Evolutionary conservation across 2,888 invertebrate genomes (phyloP).

Genomic region (Acanthosoma haemorrhoidale): DNA sequence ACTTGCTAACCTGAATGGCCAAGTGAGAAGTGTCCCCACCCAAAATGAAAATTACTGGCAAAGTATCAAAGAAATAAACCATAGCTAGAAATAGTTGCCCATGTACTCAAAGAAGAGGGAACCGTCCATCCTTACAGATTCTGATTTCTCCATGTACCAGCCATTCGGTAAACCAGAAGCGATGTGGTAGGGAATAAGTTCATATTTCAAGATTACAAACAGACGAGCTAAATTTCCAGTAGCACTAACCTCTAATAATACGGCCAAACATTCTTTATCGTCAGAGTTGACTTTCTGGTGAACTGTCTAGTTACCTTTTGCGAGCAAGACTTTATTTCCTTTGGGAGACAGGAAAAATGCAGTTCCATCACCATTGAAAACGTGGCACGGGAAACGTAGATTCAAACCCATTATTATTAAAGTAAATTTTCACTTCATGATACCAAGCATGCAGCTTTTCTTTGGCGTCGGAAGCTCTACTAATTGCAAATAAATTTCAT

Average conservation of each 20-base stretch:
- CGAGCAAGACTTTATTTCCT: constrained; percentile 43
- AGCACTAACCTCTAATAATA: constrained; percentile 43
- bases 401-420: too few species aligned
- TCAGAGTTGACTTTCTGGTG: constrained; percentile 42
- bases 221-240: constrained; percentile 39
- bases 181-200: constrained; percentile 36
- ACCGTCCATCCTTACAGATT: constrained; percentile 39
- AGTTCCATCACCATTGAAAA: constrained; percentile 46
- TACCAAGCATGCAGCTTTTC: too few species aligned
- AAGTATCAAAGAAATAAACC: constrained; percentile 39
- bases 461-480: too few species aligned
- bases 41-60: constrained; percentile 40
- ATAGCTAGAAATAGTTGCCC: constrained; percentile 38
- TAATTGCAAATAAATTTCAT: too few species aligned
- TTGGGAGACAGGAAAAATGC: constrained; percentile 44
- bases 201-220: constrained; percentile 37
- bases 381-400: constrained; percentile 41
- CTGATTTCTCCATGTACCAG: constrained; percentile 39
- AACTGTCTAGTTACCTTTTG: constrained; percentile 43
- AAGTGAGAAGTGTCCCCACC: constrained; percentile 42
- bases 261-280: constrained; percentile 43
- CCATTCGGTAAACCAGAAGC: constrained; percentile 34
- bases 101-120: constrained; percentile 38
- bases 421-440: too few species aligned
- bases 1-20: constrained; percentile 45